These are phyloP conservation scores for Salmo trutta DNA, from an alignment of 2,797 vertebrate genomes.

Conservation along the genomic window DNA sequence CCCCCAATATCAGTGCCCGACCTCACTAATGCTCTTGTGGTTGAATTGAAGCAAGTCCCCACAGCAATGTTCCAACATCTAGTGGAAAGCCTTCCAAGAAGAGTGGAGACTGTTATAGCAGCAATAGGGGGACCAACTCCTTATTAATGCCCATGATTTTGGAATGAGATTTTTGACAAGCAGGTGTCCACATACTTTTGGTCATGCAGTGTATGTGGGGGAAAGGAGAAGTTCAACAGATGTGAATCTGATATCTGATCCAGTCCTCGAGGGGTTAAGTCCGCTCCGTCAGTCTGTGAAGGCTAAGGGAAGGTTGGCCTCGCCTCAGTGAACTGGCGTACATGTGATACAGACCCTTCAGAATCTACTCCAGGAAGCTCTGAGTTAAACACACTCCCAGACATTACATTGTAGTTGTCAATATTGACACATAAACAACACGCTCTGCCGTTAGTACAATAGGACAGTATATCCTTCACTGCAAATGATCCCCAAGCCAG, in stretches of 20 bases:
- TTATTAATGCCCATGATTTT: too few species aligned
- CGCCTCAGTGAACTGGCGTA: conserved; percentile 35
- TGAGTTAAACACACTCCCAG: conserved; percentile 64
- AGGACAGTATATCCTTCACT: too few species aligned
- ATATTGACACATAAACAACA: conserved; percentile 62
- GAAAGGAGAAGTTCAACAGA: conserved; percentile 37
- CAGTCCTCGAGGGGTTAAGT: conserved; percentile 51
- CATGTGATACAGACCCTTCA: conserved; percentile 55
- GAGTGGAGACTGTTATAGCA: too few species aligned
- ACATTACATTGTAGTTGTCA: conserved; percentile 69
- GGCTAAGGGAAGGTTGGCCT: conserved; percentile 58
- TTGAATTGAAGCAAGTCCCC: too few species aligned
- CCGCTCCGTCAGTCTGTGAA: conserved; percentile 23
- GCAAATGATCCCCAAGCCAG: too few species aligned
- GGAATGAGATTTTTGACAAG: too few species aligned
- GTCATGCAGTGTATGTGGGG: conserved; percentile 14
- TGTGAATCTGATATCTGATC: conserved; percentile 33
- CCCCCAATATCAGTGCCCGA: too few species aligned
- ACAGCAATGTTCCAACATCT: too few species aligned
- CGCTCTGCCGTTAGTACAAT: conserved; percentile 1
- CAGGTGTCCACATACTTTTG: too few species aligned
- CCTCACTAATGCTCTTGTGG: too few species aligned
- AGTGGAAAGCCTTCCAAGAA: too few species aligned
- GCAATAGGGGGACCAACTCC: too few species aligned
- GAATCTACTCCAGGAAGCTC: conserved; percentile 60